Percentiles rank a stretch among this genome's conserved stretches.
Conservation (phyloP, 1,140 invertebrate species). For the Drosophila gunungcola region DNA sequence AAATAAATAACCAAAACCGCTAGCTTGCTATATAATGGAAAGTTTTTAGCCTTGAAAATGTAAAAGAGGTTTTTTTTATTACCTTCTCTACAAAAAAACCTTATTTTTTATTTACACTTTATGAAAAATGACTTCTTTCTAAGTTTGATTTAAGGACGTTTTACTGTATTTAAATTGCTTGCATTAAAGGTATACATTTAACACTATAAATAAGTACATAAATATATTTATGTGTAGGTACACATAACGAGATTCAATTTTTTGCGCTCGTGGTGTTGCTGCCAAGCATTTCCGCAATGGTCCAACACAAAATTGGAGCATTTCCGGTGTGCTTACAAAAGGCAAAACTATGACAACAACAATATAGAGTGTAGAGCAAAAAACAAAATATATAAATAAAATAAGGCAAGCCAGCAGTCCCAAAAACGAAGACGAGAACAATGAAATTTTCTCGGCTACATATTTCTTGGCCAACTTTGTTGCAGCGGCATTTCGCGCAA, state of each 20-base stretch:
- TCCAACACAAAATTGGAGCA: conserved; percentile 70
- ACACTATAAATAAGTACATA: conserved; percentile 11
- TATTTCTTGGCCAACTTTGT: conserved; percentile 61
- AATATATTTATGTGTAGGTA: conserved; percentile 9
- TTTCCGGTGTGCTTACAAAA: conserved; percentile 74
- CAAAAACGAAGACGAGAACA: conserved; percentile 30
- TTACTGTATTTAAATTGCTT: not conserved
- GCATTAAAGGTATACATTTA: not conserved
- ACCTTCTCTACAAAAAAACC: too few relatives aligned
- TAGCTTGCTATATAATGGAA: too few relatives aligned
- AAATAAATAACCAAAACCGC: too few relatives aligned
- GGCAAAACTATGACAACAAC: conserved; percentile 33
- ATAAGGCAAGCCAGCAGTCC: conserved; percentile 33
- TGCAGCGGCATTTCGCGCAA: conserved; percentile 69
- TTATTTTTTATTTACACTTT: not conserved
- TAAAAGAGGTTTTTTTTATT: too few relatives aligned
- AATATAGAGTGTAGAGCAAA: conserved; percentile 1
- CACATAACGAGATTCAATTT: conserved; percentile 20
- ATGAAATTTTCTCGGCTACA: conserved; percentile 37
- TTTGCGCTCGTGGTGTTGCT: conserved; percentile 38
- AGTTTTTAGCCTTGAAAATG: too few relatives aligned
- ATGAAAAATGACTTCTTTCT: not conserved
- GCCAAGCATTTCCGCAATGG: conserved; percentile 67
- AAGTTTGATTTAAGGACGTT: not conserved
- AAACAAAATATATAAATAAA: conserved; percentile 43